Evolutionary conservation across 1,140 invertebrate genomes (phyloP).

Genomic region (Sinonovacula constricta): DNA sequence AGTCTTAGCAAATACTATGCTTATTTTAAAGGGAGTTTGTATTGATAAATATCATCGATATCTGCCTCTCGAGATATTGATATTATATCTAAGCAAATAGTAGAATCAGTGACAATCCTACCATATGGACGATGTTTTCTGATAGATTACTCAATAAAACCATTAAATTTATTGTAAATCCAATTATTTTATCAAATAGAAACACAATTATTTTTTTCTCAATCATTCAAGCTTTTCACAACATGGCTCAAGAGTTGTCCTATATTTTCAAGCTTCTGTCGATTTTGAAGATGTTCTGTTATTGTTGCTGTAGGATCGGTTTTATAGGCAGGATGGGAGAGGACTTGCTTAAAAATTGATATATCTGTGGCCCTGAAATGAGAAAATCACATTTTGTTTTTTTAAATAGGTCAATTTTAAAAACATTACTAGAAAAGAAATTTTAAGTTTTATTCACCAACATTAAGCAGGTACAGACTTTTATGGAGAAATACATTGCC

Average conservation of each 20-base stretch:
- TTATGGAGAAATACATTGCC: too few relatives aligned
- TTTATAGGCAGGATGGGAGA: slow-evolving; percentile 63
- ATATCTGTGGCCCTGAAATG: slow-evolving; percentile 64
- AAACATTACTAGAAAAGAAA: too few relatives aligned
- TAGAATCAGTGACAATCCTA: neutral
- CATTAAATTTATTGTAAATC: neutral
- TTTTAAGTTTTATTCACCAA: too few relatives aligned
- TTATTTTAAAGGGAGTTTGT: too few relatives aligned
- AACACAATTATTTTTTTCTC: neutral
- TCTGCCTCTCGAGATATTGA: too few relatives aligned
- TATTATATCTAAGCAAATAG: neutral
- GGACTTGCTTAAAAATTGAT: slow-evolving; percentile 61
- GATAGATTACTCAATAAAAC: neutral
- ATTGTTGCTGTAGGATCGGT: slow-evolving; percentile 63
- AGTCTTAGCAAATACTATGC: too few relatives aligned
- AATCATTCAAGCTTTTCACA: neutral
- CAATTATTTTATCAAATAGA: neutral
- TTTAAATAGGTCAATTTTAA: too few relatives aligned
- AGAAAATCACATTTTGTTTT: slow-evolving; percentile 9
- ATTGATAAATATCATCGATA: too few relatives aligned
- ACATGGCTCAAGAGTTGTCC: neutral
- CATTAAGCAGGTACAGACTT: too few relatives aligned
- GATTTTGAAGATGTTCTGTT: slow-evolving; percentile 65
- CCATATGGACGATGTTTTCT: neutral
- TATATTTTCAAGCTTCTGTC: slow-evolving; percentile 63